A percentile compares a stretch with the other conserved stretches of the same genome.
These are phyloP conservation scores for Epinotia brunnichana DNA, from an alignment of 2,888 invertebrate species.

Conservation along the genomic window DNA sequence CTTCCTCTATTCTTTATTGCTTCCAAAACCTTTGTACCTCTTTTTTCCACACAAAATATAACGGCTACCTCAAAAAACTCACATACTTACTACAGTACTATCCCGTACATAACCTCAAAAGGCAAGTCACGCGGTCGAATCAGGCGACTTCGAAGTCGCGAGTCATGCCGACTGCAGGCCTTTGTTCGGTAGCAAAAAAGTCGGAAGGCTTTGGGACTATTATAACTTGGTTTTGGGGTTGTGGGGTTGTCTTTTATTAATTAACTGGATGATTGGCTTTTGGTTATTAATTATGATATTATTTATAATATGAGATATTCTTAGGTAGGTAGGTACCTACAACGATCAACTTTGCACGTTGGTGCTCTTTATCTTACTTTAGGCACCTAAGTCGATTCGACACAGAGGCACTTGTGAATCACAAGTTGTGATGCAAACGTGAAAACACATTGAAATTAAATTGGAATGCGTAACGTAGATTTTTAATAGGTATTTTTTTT, in stretches of 20 bases:
- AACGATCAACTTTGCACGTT: not conserved
- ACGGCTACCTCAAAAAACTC: slow-evolving; percentile 34
- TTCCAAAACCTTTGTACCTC: not conserved
- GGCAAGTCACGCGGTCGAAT: slow-evolving; percentile 39
- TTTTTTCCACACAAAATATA: slow-evolving; percentile 24
- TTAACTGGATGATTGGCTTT: slow-evolving; percentile 19
- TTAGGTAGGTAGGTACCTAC: too few relatives aligned
- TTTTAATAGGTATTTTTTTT: too few relatives aligned
- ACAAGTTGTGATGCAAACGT: too few relatives aligned
- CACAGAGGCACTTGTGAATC: too few relatives aligned
- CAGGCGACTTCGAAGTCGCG: slow-evolving; percentile 26
- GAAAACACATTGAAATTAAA: too few relatives aligned
- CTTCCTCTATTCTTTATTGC: not conserved
- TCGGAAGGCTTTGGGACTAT: slow-evolving; percentile 10
- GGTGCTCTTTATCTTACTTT: too few relatives aligned
- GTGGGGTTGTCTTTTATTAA: slow-evolving; percentile 29
- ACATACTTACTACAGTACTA: slow-evolving; percentile 11
- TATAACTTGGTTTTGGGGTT: slow-evolving; percentile 25
- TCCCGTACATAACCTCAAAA: slow-evolving; percentile 31
- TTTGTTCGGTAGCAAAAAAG: slow-evolving; percentile 42
- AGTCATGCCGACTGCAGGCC: slow-evolving; percentile 30
- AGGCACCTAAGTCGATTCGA: too few relatives aligned
- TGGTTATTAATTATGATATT: slow-evolving; percentile 14
- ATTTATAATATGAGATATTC: not conserved
- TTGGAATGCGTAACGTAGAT: too few relatives aligned